phyloP scores from a whole-genome alignment of 2,888 invertebrate species.

The Parelbella ahira region DNA sequence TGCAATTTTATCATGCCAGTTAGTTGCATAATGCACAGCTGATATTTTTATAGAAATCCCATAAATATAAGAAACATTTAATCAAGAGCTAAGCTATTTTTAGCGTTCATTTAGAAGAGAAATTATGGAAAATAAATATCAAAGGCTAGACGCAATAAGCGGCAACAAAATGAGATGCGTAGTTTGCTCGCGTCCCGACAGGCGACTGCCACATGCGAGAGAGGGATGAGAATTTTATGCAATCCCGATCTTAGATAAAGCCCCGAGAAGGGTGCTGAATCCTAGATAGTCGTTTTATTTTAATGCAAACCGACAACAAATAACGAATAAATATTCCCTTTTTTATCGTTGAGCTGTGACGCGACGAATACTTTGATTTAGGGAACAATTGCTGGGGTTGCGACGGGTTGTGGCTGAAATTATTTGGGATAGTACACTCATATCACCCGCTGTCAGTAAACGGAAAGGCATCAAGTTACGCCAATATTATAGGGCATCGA shows the following conservation, averaged over 20 bases:
- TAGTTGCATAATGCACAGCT: too few species aligned
- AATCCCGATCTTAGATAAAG: constrained; percentile 75
- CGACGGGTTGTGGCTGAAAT: constrained; percentile 72
- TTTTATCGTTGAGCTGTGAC: constrained; percentile 72
- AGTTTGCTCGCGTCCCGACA: constrained; percentile 45
- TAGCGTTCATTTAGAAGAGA: background rate
- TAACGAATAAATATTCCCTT: constrained; percentile 75
- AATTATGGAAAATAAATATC: constrained; percentile 2
- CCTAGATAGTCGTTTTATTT: constrained; percentile 75
- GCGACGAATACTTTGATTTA: constrained; percentile 71
- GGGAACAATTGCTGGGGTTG: constrained; percentile 62
- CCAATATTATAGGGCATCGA: constrained; percentile 55
- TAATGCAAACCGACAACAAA: constrained; percentile 79
- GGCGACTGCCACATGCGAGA: constrained; percentile 59
- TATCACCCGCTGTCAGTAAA: constrained; percentile 57
- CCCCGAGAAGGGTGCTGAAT: constrained; percentile 63
- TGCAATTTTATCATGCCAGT: too few species aligned
- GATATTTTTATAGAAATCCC: too few species aligned
- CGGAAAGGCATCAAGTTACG: constrained; percentile 60
- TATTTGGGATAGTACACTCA: constrained; percentile 61
- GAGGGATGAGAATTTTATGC: constrained; percentile 74
- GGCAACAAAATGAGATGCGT: constrained; percentile 61
- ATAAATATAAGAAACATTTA: background rate
- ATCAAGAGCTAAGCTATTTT: background rate
- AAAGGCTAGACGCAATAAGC: constrained; percentile 33